Base-by-base conservation (phyloP, 2,113 vertebrate species). In the Genyomyrus donnyi region DNA sequence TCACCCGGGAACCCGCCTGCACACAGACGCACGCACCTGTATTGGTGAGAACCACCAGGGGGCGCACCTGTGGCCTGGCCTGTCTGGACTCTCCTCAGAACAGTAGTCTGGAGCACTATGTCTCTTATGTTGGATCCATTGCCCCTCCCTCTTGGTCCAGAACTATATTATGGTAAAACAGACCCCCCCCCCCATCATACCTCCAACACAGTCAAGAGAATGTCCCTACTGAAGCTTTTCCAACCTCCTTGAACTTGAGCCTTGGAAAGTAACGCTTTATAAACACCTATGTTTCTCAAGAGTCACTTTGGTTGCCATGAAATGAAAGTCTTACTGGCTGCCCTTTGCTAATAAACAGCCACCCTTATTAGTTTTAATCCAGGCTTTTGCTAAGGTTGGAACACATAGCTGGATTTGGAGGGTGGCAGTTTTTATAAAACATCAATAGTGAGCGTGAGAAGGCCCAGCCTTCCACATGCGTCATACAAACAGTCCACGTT, bases 1-100 rank as follows among this genome's bases (percentile, higher is more conserved):
- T 95, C 94, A 92, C 89, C 94, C 95, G 0, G 97, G 97, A 58
- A 98, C 95, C 88, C 97, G 97, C 27, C 95, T 99, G 88, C 98
- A 99, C 10, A 89, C 96, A 0, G 98, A 99, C 0, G 96, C 96
- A 92, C 96, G 97, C 94, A 99, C 98, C 91, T 99, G 98, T 93
- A 94, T 99, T 0, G 92, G 98, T 99, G 90, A 97, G 98, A 39
- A 77, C 70, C 62, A 66, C n/a, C 62, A 27, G n/a, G 62, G 58
- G 62, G 62, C n/a, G 62, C n/a, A 27, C 2, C 62, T 66, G 62
- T 10, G 9, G n/a, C 62, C 62, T 11, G 58, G 58, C 9, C 31
- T 74, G 70, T 17, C 70, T 17, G 31, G 27, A 74, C 11, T 39
- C 31, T 39, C 1, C 31, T 77, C 70, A 39, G 70, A 77, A 77